Percentiles rank a stretch among this genome's conserved stretches.
These are phyloP conservation scores for Drosophila flavopinicola DNA, from an alignment of 2,888 invertebrate species.

Conservation along the genomic window DNA sequence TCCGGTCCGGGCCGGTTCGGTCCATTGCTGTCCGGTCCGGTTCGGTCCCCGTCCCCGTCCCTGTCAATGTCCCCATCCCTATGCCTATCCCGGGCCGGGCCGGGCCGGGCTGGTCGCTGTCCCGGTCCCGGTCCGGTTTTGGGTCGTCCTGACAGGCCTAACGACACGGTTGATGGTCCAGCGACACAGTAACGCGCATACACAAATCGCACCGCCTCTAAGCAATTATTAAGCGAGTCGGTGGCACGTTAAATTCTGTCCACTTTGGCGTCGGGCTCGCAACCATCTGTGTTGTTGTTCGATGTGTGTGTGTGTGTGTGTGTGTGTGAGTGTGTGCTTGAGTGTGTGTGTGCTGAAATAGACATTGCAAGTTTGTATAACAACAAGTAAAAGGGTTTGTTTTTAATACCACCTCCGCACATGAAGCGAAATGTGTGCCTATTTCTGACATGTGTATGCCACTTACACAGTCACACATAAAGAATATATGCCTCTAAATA, in stretches of 20 bases:
- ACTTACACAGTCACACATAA: slow-evolving; percentile 24
- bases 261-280: slow-evolving; percentile 56
- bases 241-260: slow-evolving; percentile 77
- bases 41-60: slow-evolving; percentile 20
- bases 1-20: slow-evolving; percentile 43
- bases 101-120: slow-evolving; percentile 22
- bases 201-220: slow-evolving; percentile 76
- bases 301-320: slow-evolving; percentile 12
- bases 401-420: slow-evolving; percentile 58
- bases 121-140: slow-evolving; percentile 47
- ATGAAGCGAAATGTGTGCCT: slow-evolving; percentile 42
- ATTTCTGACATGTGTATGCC: slow-evolving; percentile 34
- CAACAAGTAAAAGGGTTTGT: slow-evolving; percentile 73
- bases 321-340: slow-evolving; percentile 27
- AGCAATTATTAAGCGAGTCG: slow-evolving; percentile 77
- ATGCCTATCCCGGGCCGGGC: slow-evolving; percentile 39
- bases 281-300: slow-evolving; percentile 55
- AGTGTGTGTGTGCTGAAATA: slow-evolving; percentile 52
- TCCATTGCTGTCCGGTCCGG: slow-evolving; percentile 26
- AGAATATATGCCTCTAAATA: slow-evolving; percentile 1
- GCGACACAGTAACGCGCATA: slow-evolving; percentile 61
- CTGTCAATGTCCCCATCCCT: slow-evolving; percentile 19
- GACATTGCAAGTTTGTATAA: slow-evolving; percentile 78
- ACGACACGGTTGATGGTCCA: slow-evolving; percentile 75
- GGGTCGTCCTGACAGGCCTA: slow-evolving; percentile 68